These are phyloP conservation scores for Panonychus citri DNA, from an alignment of 1,140 invertebrate species.

Conservation along the genomic window DNA sequence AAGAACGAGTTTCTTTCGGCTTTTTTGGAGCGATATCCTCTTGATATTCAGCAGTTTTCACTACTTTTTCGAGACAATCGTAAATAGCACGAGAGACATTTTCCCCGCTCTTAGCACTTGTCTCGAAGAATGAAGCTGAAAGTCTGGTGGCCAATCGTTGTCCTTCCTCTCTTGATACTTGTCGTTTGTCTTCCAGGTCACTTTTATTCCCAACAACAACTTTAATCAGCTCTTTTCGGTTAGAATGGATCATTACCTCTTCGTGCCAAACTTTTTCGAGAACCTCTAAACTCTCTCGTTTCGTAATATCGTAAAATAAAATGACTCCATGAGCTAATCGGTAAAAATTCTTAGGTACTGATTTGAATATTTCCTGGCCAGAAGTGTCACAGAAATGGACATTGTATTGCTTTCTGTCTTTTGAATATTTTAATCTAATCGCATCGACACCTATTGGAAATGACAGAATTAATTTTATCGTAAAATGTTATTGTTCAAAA, in stretches of 20 bases:
- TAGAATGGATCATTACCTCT: constrained; percentile 97
- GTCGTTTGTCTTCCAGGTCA: constrained; percentile 87
- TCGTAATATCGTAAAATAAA: constrained; percentile 92
- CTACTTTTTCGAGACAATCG: too few relatives aligned
- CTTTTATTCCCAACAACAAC: constrained; percentile 93
- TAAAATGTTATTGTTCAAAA: too few relatives aligned
- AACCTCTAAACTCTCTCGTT: constrained; percentile 96
- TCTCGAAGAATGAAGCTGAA: constrained; percentile 98
- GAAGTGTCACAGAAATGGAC: constrained; percentile 93
- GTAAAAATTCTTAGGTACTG: constrained; percentile 96
- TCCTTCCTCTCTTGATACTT: constrained; percentile 96
- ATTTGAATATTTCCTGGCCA: constrained; percentile 96
- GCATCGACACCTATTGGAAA: constrained; percentile 99
- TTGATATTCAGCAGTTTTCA: too few relatives aligned
- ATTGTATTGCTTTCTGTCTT: constrained; percentile 96
- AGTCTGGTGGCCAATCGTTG: constrained; percentile 97
- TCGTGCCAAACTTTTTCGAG: constrained; percentile 97
- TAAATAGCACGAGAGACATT: too few relatives aligned
- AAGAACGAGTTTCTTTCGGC: too few relatives aligned
- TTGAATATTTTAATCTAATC: constrained; percentile 98
- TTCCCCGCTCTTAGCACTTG: constrained; percentile 96
- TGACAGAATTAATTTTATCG: too few relatives aligned
- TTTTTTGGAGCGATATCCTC: too few relatives aligned
- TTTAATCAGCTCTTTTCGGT: constrained; percentile 93
- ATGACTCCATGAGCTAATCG: constrained; percentile 90